These are phyloP conservation scores for Willisornis vidua DNA, from an alignment of 2,113 vertebrate genomes.

Conservation along the genomic window DNA sequence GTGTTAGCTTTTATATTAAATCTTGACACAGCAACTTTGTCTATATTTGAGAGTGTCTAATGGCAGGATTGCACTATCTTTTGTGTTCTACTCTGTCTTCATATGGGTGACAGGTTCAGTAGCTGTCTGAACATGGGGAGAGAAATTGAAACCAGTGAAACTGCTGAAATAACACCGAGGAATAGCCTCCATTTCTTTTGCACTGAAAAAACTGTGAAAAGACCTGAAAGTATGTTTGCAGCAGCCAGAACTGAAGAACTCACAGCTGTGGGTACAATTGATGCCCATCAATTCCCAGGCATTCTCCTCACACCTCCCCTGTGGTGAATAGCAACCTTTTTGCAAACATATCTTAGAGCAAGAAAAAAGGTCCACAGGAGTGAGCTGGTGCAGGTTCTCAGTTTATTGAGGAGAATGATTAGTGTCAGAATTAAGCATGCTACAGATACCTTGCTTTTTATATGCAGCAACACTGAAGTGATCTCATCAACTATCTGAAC, in stretches of 20 bases:
- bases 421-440: neutral
- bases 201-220: slow-evolving; percentile 50
- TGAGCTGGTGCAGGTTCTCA: slow-evolving; percentile 10
- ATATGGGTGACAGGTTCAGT: neutral
- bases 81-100: neutral
- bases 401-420: neutral
- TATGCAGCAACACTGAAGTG: slow-evolving; percentile 5
- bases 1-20: neutral
- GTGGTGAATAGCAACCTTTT: slow-evolving; percentile 39
- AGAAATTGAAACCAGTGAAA: neutral
- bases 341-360: neutral
- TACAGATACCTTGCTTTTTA: slow-evolving; percentile 46
- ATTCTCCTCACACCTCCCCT: neutral
- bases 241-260: slow-evolving; percentile 62
- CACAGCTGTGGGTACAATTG: slow-evolving; percentile 59
- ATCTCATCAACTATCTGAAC: slow-evolving; percentile 65
- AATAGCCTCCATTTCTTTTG: slow-evolving; percentile 6
- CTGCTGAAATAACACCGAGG: slow-evolving; percentile 13
- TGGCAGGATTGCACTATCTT: neutral
- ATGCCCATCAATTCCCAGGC: slow-evolving; percentile 27
- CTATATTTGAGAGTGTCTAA: neutral
- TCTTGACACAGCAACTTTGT: neutral
- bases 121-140: neutral
- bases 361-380: neutral
- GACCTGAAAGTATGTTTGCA: slow-evolving; percentile 22